Base-by-base conservation (phyloP, 2,113 vertebrate species). In the Ailuropoda melanoleuca region DNA sequence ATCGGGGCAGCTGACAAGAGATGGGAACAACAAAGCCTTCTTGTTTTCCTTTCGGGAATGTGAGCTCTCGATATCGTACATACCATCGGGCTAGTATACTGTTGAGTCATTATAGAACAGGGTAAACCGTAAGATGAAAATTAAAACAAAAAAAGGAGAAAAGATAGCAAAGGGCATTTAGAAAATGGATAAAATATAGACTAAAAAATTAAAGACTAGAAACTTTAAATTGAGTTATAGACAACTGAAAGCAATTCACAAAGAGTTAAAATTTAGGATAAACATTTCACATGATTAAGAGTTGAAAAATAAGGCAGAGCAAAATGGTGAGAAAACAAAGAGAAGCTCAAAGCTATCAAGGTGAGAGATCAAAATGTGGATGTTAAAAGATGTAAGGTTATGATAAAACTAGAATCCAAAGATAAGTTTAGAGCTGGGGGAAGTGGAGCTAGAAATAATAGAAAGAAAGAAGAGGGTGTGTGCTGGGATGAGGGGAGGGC, bases 281-380 rank as follows among this genome's bases (percentile, higher is more conserved):
- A 78, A n/a, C 2, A 43, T 70, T 64, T 82, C 15, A 78, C 56
- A 68, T 17, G 19, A 85, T 26, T 56, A 60, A 74, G 68, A 55
- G 53, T 21, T 34, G n/a, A 92, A 62, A 97, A 88, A 62, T 26
- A 62, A 75, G 34, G 29, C 6, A 43, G 46, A 74, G 8, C 55
- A 43, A 88, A n/a, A 64, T 17, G 64, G 13, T 31, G 68, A 80
- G 81, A 80, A 93, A 86, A 60, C 58, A 92, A 68, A 92, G 18
- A 87, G 48, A 95, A 43, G 18, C n/a, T 81, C 72, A n/a, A 31
- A 46, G 21, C 31, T 80, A 80, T 83, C 64, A 77, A 96, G 56
- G 86, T 58, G 81, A 95, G 87, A 78, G 83, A 83, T 89, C 64
- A 93, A 96, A 93, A 93, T 2, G 18, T 24, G 56, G 53, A 94